phyloP scores from a whole-genome alignment of 2,113 vertebrate species.

The Pica pica region DNA sequence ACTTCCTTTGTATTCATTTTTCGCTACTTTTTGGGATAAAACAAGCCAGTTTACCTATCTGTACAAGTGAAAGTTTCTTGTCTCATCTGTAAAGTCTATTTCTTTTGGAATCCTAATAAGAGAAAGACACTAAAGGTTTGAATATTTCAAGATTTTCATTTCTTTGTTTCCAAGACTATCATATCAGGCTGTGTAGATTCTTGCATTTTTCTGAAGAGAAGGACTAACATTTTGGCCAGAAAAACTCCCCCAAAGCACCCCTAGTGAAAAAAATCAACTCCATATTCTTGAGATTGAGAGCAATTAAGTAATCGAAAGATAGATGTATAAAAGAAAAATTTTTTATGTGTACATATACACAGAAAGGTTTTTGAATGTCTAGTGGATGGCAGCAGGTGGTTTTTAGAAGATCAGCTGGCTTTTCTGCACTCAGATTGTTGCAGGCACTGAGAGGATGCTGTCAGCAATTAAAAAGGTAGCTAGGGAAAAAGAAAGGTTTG shows the following conservation, averaged over 20 bases:
- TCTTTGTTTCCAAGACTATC: neutral
- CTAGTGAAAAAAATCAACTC: neutral
- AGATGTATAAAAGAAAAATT: neutral
- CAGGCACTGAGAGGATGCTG: neutral
- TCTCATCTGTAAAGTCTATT: neutral
- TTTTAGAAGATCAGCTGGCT: neutral
- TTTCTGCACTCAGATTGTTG: neutral
- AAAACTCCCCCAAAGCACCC: neutral
- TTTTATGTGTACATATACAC: neutral
- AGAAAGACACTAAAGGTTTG: neutral
- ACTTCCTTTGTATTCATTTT: neutral
- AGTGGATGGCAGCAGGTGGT: neutral
- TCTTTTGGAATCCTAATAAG: neutral
- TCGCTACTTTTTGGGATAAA: neutral
- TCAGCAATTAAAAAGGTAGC: neutral
- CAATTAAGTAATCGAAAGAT: neutral
- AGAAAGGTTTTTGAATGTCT: neutral
- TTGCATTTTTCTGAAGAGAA: neutral
- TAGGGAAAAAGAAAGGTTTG: neutral
- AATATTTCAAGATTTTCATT: neutral
- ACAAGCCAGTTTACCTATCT: neutral
- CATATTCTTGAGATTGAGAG: neutral
- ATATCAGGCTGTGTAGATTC: neutral
- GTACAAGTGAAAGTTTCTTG: neutral
- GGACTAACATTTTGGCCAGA: neutral